Percentiles rank a stretch among this genome's conserved stretches.
Evolutionary conservation across 2,797 vertebrate genomes (phyloP).

Genomic region (Choloepus didactylus): DNA sequence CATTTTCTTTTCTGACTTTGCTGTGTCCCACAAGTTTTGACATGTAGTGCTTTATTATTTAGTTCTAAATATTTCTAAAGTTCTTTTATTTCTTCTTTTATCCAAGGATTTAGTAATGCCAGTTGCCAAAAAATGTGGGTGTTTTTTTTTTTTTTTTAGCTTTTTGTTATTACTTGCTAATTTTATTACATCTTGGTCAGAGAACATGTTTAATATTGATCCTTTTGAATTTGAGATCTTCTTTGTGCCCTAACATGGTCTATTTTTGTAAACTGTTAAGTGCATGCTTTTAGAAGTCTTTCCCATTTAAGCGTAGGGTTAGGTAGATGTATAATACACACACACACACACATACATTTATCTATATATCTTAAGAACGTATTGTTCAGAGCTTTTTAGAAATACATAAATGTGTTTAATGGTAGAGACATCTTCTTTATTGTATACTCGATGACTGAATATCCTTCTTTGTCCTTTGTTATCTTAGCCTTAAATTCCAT

Average conservation of each 20-base stretch:
- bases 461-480: constrained; percentile 22
- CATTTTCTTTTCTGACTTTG: neutral
- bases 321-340: neutral
- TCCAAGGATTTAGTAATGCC: constrained; percentile 22
- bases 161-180: constrained; percentile 8
- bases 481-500: constrained; percentile 8
- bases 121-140: neutral
- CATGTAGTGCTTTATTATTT: neutral
- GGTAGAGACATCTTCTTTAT: neutral
- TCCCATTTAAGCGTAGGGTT: constrained; percentile 5
- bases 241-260: constrained; percentile 17
- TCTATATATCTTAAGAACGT: neutral
- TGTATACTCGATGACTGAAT: neutral
- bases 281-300: constrained; percentile 34
- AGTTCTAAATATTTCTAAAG: constrained; percentile 37
- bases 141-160: neutral
- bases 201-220: constrained; percentile 3
- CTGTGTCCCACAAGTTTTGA: neutral
- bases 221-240: neutral
- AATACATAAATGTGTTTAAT: neutral
- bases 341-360: neutral
- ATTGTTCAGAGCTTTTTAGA: neutral
- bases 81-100: constrained; percentile 42
- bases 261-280: constrained; percentile 12
- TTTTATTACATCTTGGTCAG: constrained; percentile 33